A percentile compares a stretch with the other conserved stretches of the same genome.
These are phyloP conservation scores for Panzeria rudis DNA, from an alignment of 2,888 invertebrate genomes.

Conservation along the genomic window DNA sequence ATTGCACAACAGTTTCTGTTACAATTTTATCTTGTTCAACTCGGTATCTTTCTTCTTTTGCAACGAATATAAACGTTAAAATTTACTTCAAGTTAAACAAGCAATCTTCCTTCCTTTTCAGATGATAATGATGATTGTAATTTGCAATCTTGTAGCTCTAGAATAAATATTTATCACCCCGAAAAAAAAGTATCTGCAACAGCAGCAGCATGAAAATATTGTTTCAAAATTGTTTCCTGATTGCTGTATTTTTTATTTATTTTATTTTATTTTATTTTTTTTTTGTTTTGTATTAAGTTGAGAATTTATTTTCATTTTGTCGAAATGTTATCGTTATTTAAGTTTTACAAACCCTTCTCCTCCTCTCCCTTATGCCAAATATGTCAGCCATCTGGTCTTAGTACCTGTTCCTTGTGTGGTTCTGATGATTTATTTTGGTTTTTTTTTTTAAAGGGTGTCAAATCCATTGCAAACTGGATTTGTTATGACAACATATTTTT, in stretches of 20 bases:
- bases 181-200: not conserved
- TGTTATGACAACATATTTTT: not conserved
- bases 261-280: not conserved
- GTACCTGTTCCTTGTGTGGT: not conserved
- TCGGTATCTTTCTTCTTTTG: not conserved
- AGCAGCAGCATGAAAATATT: conserved; percentile 2
- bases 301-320: not conserved
- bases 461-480: not conserved
- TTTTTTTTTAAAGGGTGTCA: not conserved
- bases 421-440: conserved; percentile 1
- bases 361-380: not conserved
- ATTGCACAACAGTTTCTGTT: conserved; percentile 12
- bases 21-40: conserved; percentile 1
- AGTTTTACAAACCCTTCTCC: not conserved
- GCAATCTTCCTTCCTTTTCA: not conserved
- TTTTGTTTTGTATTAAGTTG: not conserved
- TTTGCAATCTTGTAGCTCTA: conserved; percentile 8
- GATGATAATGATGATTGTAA: conserved; percentile 19
- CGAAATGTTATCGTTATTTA: too few species aligned
- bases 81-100: not conserved
- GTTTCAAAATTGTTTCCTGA: conserved; percentile 11
- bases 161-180: conserved; percentile 6
- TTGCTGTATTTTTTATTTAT: not conserved
- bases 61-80: not conserved
- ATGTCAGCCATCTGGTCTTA: not conserved